These are phyloP conservation scores for Tipula lateralis DNA, from an alignment of 2,888 invertebrate genomes.

Conservation along the genomic window DNA sequence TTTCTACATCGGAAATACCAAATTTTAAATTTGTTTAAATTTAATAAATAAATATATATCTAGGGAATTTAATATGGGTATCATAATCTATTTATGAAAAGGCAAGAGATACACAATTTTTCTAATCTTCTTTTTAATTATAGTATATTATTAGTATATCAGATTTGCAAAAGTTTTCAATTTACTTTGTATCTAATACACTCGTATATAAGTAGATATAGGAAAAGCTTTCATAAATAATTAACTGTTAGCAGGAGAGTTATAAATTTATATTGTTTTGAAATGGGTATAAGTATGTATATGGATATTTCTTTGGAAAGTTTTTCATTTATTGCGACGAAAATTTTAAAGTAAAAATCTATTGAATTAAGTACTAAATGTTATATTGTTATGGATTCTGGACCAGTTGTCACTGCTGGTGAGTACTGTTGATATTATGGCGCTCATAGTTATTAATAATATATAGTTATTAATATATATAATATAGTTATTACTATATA, in stretches of 20 bases:
- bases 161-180: background rate
- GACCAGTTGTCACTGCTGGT: too few relatives aligned
- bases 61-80: background rate
- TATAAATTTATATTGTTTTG: background rate
- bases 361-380: too few relatives aligned
- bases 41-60: background rate
- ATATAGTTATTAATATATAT: too few relatives aligned
- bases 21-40: slow-evolving; percentile 1
- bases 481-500: too few relatives aligned
- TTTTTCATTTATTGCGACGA: too few relatives aligned
- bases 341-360: too few relatives aligned
- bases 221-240: background rate
- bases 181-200: background rate
- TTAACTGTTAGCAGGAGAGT: background rate
- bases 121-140: background rate
- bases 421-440: too few relatives aligned
- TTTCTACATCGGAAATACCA: background rate
- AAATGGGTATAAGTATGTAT: background rate
- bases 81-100: background rate
- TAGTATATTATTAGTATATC: background rate
- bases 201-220: background rate
- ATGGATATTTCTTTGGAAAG: background rate
- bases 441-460: too few relatives aligned
- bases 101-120: background rate
- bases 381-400: too few relatives aligned